Evolutionary conservation across 1,140 invertebrate genomes (phyloP).

Genomic region (Plutomurus gul): DNA sequence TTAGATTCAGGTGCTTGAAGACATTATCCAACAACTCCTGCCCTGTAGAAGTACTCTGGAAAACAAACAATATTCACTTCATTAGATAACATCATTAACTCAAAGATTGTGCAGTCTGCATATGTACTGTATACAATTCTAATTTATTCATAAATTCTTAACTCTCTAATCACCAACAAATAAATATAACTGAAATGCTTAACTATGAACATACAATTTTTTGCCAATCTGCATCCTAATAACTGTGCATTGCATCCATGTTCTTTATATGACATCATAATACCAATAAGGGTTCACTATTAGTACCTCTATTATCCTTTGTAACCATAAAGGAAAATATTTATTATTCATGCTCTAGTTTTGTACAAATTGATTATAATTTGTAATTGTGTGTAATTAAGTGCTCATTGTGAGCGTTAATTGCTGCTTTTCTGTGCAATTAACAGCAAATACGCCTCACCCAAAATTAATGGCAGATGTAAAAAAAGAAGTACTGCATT

Average conservation of each 20-base stretch:
- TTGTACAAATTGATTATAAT: conserved; percentile 18
- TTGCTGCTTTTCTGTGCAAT: not conserved
- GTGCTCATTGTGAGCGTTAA: not conserved
- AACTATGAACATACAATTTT: no score
- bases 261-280: no score
- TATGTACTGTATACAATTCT: not conserved
- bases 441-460: conserved; percentile 14
- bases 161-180: no score
- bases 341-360: conserved; percentile 27
- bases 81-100: not conserved
- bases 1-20: conserved; percentile 83
- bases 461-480: conserved; percentile 5
- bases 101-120: not conserved
- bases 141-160: not conserved
- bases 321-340: not conserved
- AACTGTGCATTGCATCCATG: no score
- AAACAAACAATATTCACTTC: conserved; percentile 59
- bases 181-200: no score
- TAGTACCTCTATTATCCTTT: no score
- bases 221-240: no score
- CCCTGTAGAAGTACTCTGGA: conserved; percentile 79
- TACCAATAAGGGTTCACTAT: no score
- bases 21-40: conserved; percentile 85
- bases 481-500: no score
- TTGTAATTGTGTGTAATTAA: conserved; percentile 19